Conservation (phyloP, 2,888 invertebrate species). For the Idaea straminata region DNA sequence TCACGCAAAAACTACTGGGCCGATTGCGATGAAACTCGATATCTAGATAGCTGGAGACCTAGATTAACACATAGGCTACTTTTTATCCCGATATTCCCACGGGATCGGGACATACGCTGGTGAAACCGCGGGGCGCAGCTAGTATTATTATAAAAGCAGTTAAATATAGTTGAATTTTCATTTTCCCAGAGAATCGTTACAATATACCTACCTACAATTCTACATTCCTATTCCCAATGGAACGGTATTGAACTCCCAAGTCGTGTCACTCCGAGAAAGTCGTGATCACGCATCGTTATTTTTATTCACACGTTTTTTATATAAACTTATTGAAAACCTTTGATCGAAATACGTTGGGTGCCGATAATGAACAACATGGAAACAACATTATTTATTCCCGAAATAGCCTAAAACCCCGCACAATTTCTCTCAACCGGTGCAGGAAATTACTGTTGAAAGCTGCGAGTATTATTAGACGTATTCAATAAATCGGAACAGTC, state of each 20-base stretch:
- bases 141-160: no score
- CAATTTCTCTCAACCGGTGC: slow-evolving; percentile 59
- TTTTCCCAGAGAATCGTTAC: no score
- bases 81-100: no score
- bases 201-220: not conserved
- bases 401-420: not conserved
- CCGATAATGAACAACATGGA: not conserved
- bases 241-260: slow-evolving; percentile 9
- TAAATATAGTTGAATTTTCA: no score
- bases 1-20: no score
- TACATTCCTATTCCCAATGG: not conserved
- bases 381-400: not conserved
- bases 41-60: no score
- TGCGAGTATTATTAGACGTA: not conserved
- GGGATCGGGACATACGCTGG: no score
- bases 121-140: no score
- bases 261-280: slow-evolving; percentile 31
- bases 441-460: slow-evolving; percentile 49
- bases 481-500: slow-evolving; percentile 34
- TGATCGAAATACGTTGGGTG: slow-evolving; percentile 24
- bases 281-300: slow-evolving; percentile 36
- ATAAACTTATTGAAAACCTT: slow-evolving; percentile 16
- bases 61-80: no score
- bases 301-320: slow-evolving; percentile 12
- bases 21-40: no score